Percentiles rank a stretch among this genome's conserved stretches.
phyloP scores from a whole-genome alignment of 2,113 vertebrate species.

The Guaruba guarouba region DNA sequence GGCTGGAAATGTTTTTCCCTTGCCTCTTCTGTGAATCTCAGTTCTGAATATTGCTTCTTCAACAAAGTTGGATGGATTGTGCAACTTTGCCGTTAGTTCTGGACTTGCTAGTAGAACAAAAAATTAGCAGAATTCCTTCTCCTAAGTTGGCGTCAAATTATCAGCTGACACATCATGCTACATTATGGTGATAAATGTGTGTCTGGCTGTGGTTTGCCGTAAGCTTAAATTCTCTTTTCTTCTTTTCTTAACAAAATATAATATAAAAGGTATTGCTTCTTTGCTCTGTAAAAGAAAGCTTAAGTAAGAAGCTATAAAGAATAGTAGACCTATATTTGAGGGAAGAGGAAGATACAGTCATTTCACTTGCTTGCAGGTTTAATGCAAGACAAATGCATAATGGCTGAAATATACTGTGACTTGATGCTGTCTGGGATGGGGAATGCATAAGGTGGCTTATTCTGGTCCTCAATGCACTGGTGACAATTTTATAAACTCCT shows the following conservation, averaged over 20 bases:
- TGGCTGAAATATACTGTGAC: neutral
- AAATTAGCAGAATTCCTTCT: slow-evolving; percentile 66
- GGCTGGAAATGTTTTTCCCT: neutral
- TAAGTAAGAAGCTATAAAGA: neutral
- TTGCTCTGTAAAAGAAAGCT: neutral
- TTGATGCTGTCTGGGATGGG: neutral
- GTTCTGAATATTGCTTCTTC: slow-evolving; percentile 13
- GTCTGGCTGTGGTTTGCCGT: neutral
- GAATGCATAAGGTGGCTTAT: neutral
- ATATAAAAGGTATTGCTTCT: neutral
- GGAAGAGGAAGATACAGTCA: neutral
- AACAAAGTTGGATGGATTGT: slow-evolving; percentile 34
- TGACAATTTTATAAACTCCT: neutral
- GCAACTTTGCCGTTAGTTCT: slow-evolving; percentile 56
- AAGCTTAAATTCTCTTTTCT: neutral
- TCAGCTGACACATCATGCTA: slow-evolving; percentile 39
- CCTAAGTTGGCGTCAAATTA: slow-evolving; percentile 32
- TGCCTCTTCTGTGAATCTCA: neutral
- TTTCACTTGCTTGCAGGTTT: neutral
- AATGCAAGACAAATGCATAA: neutral
- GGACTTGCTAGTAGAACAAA: slow-evolving; percentile 37
- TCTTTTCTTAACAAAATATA: neutral
- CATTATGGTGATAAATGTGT: neutral
- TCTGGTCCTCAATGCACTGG: neutral
- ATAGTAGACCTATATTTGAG: neutral